Percentiles rank a stretch among this genome's conserved stretches.
Conservation (phyloP, 2,797 vertebrate genomes). For the Vespertilio murinus region DNA sequence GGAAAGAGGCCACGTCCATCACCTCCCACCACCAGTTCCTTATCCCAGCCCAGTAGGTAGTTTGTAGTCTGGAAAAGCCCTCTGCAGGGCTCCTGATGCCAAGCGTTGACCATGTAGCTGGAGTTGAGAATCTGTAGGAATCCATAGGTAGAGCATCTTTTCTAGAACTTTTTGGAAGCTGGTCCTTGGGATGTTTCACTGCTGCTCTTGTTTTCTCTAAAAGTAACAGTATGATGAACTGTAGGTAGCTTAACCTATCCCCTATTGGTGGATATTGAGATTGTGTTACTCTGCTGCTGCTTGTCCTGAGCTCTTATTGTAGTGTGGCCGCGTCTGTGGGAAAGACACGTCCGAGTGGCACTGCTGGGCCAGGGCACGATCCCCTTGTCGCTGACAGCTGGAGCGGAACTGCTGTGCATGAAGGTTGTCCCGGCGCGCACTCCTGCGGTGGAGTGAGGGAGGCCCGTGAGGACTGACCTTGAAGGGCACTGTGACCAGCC, state of each 20-base stretch:
- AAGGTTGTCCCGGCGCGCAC: no score
- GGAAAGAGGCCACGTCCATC: no score
- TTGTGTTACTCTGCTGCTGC: not conserved
- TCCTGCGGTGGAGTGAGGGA: not conserved
- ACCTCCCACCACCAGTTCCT: no score
- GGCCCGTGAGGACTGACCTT: not conserved
- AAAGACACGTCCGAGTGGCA: not conserved
- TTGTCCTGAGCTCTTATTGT: not conserved
- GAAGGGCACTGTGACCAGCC: not conserved
- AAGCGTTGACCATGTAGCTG: not conserved
- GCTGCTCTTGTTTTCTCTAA: not conserved
- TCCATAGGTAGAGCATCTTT: not conserved
- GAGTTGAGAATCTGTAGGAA: not conserved
- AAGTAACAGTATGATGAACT: not conserved
- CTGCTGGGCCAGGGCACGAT: not conserved
- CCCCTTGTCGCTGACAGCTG: not conserved
- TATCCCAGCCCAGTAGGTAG: not conserved
- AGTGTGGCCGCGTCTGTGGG: not conserved
- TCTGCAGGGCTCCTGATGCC: not conserved
- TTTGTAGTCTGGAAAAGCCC: not conserved
- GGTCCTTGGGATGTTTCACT: not conserved
- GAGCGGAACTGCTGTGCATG: not conserved
- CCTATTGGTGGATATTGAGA: not conserved
- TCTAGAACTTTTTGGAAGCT: not conserved
- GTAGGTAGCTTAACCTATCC: not conserved